Evolutionary conservation across 2,113 vertebrate species (phyloP), one percentile per base, ranked within the genome.

Genomic region (Pelvicachromis taeniatus): DNA sequence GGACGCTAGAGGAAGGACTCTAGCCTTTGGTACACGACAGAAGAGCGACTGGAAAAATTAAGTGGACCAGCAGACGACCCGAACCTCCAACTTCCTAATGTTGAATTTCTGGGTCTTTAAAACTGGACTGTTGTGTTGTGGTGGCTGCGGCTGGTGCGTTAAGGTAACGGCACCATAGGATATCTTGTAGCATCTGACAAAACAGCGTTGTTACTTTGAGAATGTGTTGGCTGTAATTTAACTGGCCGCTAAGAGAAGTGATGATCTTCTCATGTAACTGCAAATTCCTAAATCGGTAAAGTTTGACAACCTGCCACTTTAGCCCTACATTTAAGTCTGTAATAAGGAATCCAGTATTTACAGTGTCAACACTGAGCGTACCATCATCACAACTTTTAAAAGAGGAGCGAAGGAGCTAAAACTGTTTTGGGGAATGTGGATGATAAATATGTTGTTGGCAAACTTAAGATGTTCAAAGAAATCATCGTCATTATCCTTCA

Each of bases 261-360:
- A 40, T 5, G 9, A 38, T 40, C 26, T 31, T 80, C 7, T 31
- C 8, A 11, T 0, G 19, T 52, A 45, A 65, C 29, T 9, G 29
- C 10, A 33, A 53, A 21, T 17, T 65, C 9, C 33, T 21, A 14
- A 65, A 9, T 56, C 29, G 52, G 4, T 58, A 4, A 31, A 29
- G 12, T 26, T 73, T 53, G 13, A 85, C 40, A 83, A 61, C 35
- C 59, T 59, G 56, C 21, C 50, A 68, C 52, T 55, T n/a, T 17
- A 65, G 31, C 61, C 75, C 77, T 82, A 80, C 63, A 63, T 84
- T 61, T 26, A 80, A 81, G 84, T 63, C 12, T 21, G 29, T 81
- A 70, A 78, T 56, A 73, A 35, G 19, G 26, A 87, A 21, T 84
- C 56, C 7, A 35, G 4, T 89, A 91, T 91, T 87, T 86, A 93